phyloP scores from a whole-genome alignment of 2,113 vertebrate species.

The Pholis gunnellus region DNA sequence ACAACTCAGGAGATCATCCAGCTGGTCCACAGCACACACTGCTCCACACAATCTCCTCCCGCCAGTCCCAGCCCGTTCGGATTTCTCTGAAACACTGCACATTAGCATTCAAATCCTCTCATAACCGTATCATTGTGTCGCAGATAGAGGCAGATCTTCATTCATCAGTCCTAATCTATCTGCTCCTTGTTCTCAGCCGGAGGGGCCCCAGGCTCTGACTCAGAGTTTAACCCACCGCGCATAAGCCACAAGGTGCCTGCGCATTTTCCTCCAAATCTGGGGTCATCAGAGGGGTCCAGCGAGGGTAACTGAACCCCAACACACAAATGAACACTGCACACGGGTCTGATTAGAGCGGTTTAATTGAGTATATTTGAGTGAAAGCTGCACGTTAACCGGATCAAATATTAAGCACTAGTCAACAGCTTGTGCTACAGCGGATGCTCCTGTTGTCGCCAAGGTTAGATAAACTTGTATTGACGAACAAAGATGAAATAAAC shows the following conservation, averaged over 20 bases:
- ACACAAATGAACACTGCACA: slow-evolving; percentile 4
- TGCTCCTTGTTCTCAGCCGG: slow-evolving; percentile 75
- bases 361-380: slow-evolving; percentile 26
- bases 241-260: slow-evolving; percentile 72
- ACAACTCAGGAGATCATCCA: slow-evolving; percentile 64
- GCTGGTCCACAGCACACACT: slow-evolving; percentile 41
- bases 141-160: slow-evolving; percentile 76
- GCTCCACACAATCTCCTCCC: slow-evolving; percentile 35
- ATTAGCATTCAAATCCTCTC: slow-evolving; percentile 78
- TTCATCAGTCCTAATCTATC: slow-evolving; percentile 80
- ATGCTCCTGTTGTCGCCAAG: slow-evolving; percentile 56
- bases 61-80: slow-evolving; percentile 38
- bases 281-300: slow-evolving; percentile 58
- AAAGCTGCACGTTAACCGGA: slow-evolving; percentile 48
- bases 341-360: slow-evolving; percentile 18
- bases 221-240: slow-evolving; percentile 70
- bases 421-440: slow-evolving; percentile 52
- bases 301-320: slow-evolving; percentile 16
- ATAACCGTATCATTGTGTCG: slow-evolving; percentile 72
- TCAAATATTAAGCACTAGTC: slow-evolving; percentile 56
- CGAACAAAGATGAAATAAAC: not conserved
- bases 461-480: slow-evolving; percentile 50
- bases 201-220: slow-evolving; percentile 68
- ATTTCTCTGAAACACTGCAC: slow-evolving; percentile 63
- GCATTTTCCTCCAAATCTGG: slow-evolving; percentile 60